Evolutionary conservation across 2,888 invertebrate genomes (phyloP).

Genomic region (Hydroisotoma schaefferi): DNA sequence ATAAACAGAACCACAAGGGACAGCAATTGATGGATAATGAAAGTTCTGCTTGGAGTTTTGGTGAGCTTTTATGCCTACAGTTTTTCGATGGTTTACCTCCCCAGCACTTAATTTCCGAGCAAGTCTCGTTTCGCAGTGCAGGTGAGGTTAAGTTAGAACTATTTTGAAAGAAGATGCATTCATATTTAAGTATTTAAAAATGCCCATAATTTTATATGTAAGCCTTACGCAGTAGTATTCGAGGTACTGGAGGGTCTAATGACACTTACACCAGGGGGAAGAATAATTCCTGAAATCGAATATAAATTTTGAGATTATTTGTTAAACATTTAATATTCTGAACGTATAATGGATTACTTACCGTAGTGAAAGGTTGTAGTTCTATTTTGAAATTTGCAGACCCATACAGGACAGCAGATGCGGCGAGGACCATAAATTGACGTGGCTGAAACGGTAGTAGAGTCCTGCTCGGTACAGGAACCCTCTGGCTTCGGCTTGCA

Average conservation of each 20-base stretch:
- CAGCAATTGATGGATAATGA: background rate
- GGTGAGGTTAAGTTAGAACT: no score
- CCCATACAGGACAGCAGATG: slow-evolving; percentile 1
- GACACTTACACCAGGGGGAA: no score
- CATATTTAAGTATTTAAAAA: no score
- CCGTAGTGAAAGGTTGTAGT: slow-evolving; percentile 1
- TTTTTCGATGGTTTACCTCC: slow-evolving; percentile 4
- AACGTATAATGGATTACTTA: no score
- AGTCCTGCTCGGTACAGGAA: background rate
- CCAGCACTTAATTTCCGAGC: background rate
- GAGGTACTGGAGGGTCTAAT: no score
- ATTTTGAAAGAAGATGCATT: no score
- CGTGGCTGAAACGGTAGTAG: background rate
- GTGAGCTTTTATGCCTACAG: background rate
- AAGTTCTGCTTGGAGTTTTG: background rate
- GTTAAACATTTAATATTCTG: no score
- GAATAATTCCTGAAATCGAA: no score
- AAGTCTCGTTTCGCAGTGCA: slow-evolving; percentile 1
- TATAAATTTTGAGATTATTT: no score
- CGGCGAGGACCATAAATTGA: background rate
- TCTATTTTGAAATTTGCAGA: background rate
- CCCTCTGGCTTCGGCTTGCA: slow-evolving; percentile 9
- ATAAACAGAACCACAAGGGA: slow-evolving; percentile 1
- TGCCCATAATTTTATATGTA: no score
- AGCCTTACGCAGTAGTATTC: no score